phyloP scores from a whole-genome alignment of 1,140 invertebrate species.

The Rhagoletis zephyria region DNA sequence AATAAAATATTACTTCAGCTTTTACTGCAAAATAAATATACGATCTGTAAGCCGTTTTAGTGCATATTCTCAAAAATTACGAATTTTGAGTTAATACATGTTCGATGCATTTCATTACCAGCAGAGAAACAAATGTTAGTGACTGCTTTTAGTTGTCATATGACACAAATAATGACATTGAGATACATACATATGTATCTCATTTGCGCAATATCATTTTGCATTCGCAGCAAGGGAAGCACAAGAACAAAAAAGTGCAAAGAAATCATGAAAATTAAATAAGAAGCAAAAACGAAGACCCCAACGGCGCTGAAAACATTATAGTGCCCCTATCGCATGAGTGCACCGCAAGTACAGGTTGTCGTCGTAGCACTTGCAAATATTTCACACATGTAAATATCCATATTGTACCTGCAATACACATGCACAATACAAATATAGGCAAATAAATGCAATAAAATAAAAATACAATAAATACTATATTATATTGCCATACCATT shows the following conservation, averaged over 20 bases:
- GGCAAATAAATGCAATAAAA: conserved; percentile 15
- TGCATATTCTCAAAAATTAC: too few relatives aligned
- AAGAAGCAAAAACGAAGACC: background rate
- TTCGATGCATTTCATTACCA: too few relatives aligned
- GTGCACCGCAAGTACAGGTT: background rate
- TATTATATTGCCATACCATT: conserved; percentile 12
- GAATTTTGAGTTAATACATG: too few relatives aligned
- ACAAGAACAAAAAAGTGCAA: background rate
- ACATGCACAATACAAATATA: background rate
- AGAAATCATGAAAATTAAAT: background rate
- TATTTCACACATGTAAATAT: background rate
- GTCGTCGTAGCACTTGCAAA: background rate
- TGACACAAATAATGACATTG: background rate
- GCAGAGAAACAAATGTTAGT: too few relatives aligned
- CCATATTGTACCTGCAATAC: too few relatives aligned
- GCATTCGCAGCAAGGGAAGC: background rate
- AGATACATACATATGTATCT: background rate
- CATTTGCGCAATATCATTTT: conserved; percentile 14
- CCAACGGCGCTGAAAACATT: conserved; percentile 7
- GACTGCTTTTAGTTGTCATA: background rate
- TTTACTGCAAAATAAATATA: too few relatives aligned
- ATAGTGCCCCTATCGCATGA: background rate
- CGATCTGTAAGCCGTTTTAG: too few relatives aligned
- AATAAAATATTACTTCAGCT: too few relatives aligned
- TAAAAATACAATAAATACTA: conserved; percentile 31